These are phyloP conservation scores for Drosophila mulleri DNA, from an alignment of 2,888 invertebrate species.

Conservation along the genomic window DNA sequence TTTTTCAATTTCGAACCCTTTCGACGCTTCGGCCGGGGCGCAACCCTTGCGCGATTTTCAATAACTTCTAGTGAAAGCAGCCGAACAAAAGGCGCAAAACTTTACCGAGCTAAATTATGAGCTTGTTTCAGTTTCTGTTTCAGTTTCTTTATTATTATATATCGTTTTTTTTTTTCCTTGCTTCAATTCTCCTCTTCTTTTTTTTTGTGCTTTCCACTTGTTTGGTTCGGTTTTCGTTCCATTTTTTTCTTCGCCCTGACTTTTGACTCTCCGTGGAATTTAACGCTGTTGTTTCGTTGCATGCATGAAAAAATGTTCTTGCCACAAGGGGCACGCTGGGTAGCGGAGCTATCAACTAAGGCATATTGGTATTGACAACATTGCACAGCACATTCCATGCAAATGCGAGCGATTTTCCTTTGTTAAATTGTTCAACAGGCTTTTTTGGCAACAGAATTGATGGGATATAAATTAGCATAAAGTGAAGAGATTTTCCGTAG, in stretches of 20 bases:
- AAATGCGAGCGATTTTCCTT: conserved; percentile 7
- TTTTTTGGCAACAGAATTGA: background rate
- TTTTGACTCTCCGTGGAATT: conserved; percentile 72
- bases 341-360: background rate
- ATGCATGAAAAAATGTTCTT: conserved; percentile 62
- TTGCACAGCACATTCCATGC: conserved; percentile 23
- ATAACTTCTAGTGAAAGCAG: conserved; percentile 73
- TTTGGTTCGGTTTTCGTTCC: conserved; percentile 21
- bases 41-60: conserved; percentile 77
- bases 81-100: conserved; percentile 75
- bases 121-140: conserved; percentile 69
- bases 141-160: conserved; percentile 46
- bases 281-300: conserved; percentile 57
- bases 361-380: conserved; percentile 56
- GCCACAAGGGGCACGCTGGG: conserved; percentile 30
- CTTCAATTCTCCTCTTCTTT: background rate
- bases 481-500: background rate
- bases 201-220: conserved; percentile 19
- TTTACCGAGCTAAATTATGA: conserved; percentile 78
- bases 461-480: conserved; percentile 3
- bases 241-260: conserved; percentile 37
- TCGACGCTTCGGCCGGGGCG: conserved; percentile 36
- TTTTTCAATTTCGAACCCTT: conserved; percentile 78
- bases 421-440: conserved; percentile 6
- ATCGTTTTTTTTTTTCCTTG: conserved; percentile 5